Evolutionary conservation across 2,888 invertebrate species (phyloP), one percentile per base, ranked within the genome.

Genomic region (Smittia aterrima): DNA sequence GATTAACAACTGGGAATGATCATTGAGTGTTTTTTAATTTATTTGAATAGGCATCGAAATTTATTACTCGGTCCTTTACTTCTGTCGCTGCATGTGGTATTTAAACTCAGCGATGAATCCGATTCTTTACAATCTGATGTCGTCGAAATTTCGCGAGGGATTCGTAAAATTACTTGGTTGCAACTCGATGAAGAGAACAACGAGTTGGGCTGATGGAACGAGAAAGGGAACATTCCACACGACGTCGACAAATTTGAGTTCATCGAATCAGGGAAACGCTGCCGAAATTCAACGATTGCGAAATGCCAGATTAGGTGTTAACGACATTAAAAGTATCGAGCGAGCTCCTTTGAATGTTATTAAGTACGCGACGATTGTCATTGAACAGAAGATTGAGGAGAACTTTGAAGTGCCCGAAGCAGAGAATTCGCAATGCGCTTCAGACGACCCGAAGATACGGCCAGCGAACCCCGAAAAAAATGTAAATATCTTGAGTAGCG

Each of bases 71-170:
- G 84, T 95, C 76, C 85, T 95, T 76, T 93, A 92, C 82, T 92
- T 94, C 83, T 92, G 92, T 80, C 88, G 95, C 77, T 89, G 94
- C 74, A 92, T 95, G 91, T 84, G 93, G 77, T 94, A 95, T 83
- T 86, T 95, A 73, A 95, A 96, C 83, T 95, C 95, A 66, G 95
- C 95, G 11, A 89, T 95, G 74, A 96, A 96, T 85, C 95, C 95
- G 11, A 92, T 95, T 79, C 84, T 96, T 71, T 96, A 96, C 83
- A 95, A 95, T 81, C 86, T 95, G 74, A 93, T 95, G 90, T 94
- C 94, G 75, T 92, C 94, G 0, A 95, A 95, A 81, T 96, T 96
- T 83, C 87, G 95, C 7, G 89, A 90, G 70, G 93, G 92, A 2
- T 93, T 93, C 78, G 85, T 90, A 73, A 88, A 87, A 78, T 82